These are phyloP conservation scores for Sycobia sp. DNA, from an alignment of 1,140 invertebrate species.

Conservation along the genomic window DNA sequence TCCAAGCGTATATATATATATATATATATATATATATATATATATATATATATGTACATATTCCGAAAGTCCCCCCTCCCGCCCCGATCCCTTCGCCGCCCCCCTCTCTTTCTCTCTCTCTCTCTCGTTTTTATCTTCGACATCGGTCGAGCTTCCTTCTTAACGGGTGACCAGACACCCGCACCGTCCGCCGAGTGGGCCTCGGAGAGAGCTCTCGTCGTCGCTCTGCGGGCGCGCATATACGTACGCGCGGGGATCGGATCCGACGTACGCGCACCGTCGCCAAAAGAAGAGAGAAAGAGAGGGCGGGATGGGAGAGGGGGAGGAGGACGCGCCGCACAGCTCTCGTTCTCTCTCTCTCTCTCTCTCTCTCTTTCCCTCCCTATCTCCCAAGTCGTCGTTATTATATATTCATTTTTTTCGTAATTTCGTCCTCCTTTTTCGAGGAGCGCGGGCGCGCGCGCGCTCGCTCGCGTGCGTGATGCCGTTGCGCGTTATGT, in stretches of 20 bases:
- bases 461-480: too few relatives aligned
- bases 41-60: not conserved
- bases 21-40: too few relatives aligned
- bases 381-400: too few relatives aligned
- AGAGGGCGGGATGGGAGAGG: not conserved
- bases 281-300: slow-evolving; percentile 13
- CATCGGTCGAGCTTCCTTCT: slow-evolving; percentile 53
- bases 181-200: not conserved
- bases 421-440: too few relatives aligned
- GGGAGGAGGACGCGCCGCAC: not conserved
- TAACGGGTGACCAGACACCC: slow-evolving; percentile 50
- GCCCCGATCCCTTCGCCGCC: not conserved
- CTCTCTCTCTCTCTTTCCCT: too few relatives aligned
- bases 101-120: not conserved
- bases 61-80: not conserved
- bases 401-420: too few relatives aligned
- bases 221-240: slow-evolving; percentile 21
- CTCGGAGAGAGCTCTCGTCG: slow-evolving; percentile 10
- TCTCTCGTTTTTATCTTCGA: slow-evolving; percentile 49
- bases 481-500: too few relatives aligned
- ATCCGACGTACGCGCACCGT: slow-evolving; percentile 34
- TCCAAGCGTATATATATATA: slow-evolving; percentile 8
- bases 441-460: too few relatives aligned
- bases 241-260: slow-evolving; percentile 25
- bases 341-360: too few relatives aligned